Conservation (phyloP, 2,888 invertebrate genomes). For the Idaea straminata region DNA sequence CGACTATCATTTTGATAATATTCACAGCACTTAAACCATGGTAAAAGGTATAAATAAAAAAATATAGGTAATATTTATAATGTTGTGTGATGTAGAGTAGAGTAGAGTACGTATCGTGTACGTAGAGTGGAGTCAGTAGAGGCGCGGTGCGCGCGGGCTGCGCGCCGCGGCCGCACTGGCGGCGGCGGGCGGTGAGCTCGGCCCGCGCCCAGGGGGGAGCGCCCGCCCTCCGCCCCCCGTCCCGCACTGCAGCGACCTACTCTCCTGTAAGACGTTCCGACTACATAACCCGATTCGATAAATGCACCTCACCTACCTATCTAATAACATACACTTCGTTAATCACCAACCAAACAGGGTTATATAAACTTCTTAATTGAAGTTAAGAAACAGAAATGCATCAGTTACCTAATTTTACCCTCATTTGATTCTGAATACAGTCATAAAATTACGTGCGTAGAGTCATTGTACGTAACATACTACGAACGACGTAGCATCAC, state of each 20-base stretch:
- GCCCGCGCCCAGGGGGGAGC: conserved; percentile 32
- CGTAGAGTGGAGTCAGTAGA: conserved; percentile 23
- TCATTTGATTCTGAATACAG: too few relatives aligned
- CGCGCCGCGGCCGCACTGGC: conserved; percentile 76
- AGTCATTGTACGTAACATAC: too few relatives aligned
- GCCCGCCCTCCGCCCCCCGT: conserved; percentile 22
- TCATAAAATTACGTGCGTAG: too few relatives aligned
- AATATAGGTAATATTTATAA: conserved; percentile 23
- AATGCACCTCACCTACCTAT: conserved; percentile 48
- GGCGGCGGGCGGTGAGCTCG: conserved; percentile 56
- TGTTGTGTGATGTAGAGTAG: conserved; percentile 18
- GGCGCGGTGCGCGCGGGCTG: conserved; percentile 71
- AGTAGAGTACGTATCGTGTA: conserved; percentile 35
- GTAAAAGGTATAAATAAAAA: conserved; percentile 32
- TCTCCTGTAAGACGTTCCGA: conserved; percentile 66
- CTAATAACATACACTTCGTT: too few relatives aligned
- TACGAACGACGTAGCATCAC: too few relatives aligned
- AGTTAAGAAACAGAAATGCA: too few relatives aligned
- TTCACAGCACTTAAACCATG: conserved; percentile 4
- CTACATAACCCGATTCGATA: conserved; percentile 59
- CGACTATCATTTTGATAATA: conserved; percentile 63
- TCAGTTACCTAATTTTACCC: too few relatives aligned
- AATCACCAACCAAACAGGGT: too few relatives aligned
- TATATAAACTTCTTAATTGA: too few relatives aligned
- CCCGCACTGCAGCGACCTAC: conserved; percentile 53